Evolutionary conservation across 2,797 vertebrate species (phyloP).

Genomic region (Cryptoprocta ferox): DNA sequence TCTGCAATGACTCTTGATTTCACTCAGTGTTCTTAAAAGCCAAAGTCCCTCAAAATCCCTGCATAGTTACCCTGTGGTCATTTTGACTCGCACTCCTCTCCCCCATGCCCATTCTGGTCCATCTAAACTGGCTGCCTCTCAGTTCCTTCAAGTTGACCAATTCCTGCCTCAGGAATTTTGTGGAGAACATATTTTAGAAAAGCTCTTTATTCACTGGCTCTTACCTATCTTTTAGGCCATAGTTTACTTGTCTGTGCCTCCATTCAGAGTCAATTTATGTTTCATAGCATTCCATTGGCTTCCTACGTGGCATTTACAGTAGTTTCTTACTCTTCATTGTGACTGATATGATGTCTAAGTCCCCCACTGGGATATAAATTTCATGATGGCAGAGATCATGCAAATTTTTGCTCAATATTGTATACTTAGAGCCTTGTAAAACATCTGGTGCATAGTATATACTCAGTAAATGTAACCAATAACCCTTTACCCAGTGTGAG

Average conservation of each 20-base stretch:
- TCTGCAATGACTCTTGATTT: neutral
- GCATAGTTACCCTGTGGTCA: neutral
- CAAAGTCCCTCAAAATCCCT: neutral
- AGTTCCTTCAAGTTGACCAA: neutral
- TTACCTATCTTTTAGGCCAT: neutral
- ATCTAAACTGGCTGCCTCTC: neutral
- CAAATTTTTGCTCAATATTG: neutral
- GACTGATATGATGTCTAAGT: neutral
- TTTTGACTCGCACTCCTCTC: neutral
- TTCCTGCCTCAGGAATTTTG: neutral
- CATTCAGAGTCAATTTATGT: neutral
- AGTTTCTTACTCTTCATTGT: neutral
- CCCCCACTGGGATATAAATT: neutral
- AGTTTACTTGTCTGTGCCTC: neutral
- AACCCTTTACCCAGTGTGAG: neutral
- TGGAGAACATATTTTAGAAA: neutral
- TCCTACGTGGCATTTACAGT: neutral
- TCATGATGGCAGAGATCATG: neutral
- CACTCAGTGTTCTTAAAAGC: neutral
- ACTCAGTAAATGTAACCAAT: neutral
- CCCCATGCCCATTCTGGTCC: neutral
- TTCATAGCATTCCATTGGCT: neutral
- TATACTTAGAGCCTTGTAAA: neutral
- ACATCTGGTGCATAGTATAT: neutral
- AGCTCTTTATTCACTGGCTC: neutral